These are phyloP conservation scores for Rotaria socialis DNA, from an alignment of 2,888 invertebrate genomes.

Conservation along the genomic window DNA sequence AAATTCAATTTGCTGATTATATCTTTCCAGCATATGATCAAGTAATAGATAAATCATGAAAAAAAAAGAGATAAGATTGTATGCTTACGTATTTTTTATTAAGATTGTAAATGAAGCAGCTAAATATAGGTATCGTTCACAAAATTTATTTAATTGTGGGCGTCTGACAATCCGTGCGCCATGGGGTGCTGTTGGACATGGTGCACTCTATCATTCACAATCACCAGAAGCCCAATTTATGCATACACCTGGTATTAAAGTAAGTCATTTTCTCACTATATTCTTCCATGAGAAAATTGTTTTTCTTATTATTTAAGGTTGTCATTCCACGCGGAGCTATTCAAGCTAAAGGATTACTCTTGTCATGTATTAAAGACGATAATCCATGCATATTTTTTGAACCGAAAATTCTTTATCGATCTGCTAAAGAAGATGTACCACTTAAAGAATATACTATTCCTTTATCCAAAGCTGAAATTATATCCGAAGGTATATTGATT, in stretches of 20 bases:
- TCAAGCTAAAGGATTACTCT: slow-evolving; percentile 85
- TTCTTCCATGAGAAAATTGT: too few species aligned
- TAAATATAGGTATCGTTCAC: slow-evolving; percentile 86
- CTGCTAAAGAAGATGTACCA: slow-evolving; percentile 88
- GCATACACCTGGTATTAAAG: slow-evolving; percentile 86
- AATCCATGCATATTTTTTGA: slow-evolving; percentile 94
- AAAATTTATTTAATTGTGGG: slow-evolving; percentile 81
- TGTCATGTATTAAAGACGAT: slow-evolving; percentile 77
- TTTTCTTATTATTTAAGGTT: slow-evolving; percentile 63
- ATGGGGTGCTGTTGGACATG: slow-evolving; percentile 95
- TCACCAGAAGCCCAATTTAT: slow-evolving; percentile 94
- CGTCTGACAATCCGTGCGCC: slow-evolving; percentile 83
- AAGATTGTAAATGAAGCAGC: slow-evolving; percentile 74
- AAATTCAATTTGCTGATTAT: slow-evolving; percentile 98
- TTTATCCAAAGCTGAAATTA: slow-evolving; percentile 81
- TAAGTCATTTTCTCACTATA: slow-evolving; percentile 52
- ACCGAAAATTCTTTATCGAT: slow-evolving; percentile 87
- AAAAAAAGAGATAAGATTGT: too few species aligned
- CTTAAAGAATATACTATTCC: slow-evolving; percentile 69
- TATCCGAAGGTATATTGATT: slow-evolving; percentile 65
- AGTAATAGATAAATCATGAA: slow-evolving; percentile 61
- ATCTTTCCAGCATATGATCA: slow-evolving; percentile 98
- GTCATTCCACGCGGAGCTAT: slow-evolving; percentile 89
- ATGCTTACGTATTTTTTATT: too few species aligned
- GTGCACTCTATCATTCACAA: slow-evolving; percentile 94